phyloP scores from a whole-genome alignment of 2,113 vertebrate genomes.

The Craseonycteris thonglongyai region DNA sequence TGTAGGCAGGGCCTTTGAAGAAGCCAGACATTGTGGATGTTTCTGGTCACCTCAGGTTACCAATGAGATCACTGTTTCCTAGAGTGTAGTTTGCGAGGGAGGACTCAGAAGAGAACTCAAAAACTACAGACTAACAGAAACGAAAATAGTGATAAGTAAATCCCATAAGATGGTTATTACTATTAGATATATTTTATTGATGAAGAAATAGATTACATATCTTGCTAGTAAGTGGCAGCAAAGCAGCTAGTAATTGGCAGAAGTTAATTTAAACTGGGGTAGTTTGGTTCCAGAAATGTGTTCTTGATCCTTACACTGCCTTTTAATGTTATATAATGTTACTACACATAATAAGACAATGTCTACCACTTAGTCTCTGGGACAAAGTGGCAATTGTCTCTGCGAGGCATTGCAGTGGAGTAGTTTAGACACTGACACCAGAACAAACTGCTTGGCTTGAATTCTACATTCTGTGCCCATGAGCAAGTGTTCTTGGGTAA shows the following conservation, averaged over 20 bases:
- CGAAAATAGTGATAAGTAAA: neutral
- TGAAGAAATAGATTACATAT: neutral
- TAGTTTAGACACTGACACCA: neutral
- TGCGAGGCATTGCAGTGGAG: neutral
- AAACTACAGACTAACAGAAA: neutral
- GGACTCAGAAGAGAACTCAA: neutral
- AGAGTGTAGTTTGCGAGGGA: neutral
- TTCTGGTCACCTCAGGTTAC: neutral
- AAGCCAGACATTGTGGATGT: neutral
- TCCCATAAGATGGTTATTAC: neutral
- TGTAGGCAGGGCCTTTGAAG: constrained; percentile 9
- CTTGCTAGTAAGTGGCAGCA: neutral
- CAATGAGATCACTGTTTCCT: neutral
- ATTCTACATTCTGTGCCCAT: neutral
- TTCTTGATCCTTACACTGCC: neutral
- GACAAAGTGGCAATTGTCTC: neutral
- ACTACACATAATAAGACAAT: neutral
- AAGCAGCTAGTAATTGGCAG: neutral
- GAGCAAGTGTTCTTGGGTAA: neutral
- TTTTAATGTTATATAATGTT: neutral
- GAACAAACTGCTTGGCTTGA: neutral
- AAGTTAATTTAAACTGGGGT: neutral
- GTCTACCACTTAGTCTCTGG: neutral
- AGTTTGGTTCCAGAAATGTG: neutral
- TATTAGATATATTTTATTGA: neutral